These are phyloP conservation scores for Macrocentrus cingulum DNA, from an alignment of 1,140 invertebrate species.

Conservation along the genomic window DNA sequence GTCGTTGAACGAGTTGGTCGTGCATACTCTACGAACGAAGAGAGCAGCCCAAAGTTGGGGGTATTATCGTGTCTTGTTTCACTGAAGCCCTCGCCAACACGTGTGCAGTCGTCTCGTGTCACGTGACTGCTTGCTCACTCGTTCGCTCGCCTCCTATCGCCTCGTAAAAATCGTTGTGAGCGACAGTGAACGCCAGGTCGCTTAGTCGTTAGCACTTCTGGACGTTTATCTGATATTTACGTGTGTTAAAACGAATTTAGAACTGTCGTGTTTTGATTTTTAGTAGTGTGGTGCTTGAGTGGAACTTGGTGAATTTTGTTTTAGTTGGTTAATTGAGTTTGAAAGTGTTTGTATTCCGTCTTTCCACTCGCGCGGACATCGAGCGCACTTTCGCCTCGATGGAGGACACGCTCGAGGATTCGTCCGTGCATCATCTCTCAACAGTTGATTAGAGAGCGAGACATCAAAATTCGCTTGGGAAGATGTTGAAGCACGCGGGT, in stretches of 20 bases:
- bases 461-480: conserved; percentile 3
- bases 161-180: conserved; percentile 31
- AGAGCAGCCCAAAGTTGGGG: not conserved
- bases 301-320: not conserved
- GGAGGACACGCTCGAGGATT: conserved; percentile 9
- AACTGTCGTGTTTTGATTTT: too few relatives aligned
- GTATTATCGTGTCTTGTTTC: conserved; percentile 14
- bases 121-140: conserved; percentile 35
- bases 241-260: too few relatives aligned
- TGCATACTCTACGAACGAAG: too few relatives aligned
- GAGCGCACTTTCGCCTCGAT: conserved; percentile 12
- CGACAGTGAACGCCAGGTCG: not conserved
- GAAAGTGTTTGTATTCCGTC: not conserved
- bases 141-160: conserved; percentile 30
- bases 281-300: too few relatives aligned
- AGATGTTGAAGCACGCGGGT: conserved; percentile 51
- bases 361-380: too few relatives aligned
- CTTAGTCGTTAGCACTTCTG: too few relatives aligned
- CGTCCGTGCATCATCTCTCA: not conserved
- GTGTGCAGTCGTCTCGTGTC: conserved; percentile 28
- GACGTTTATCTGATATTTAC: too few relatives aligned
- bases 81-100: conserved; percentile 25
- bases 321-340: not conserved
- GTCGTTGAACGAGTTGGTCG: too few relatives aligned
- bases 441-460: conserved; percentile 4